Conservation (phyloP, 2,888 invertebrate genomes). For the Harpalus rubripes region DNA sequence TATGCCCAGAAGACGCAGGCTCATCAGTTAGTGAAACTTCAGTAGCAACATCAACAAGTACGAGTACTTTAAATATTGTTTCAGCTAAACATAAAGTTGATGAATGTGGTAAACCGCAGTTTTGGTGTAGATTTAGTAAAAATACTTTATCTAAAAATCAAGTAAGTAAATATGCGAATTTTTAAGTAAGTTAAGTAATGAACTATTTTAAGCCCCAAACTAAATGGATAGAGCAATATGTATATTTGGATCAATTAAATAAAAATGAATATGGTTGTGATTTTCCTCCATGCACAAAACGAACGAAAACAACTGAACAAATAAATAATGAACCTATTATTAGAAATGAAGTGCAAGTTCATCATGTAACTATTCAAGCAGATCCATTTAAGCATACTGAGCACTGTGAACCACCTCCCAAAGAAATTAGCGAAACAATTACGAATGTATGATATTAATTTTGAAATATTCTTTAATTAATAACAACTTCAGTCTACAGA, state of each 20-base stretch:
- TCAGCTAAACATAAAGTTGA: constrained; percentile 74
- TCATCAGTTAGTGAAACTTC: constrained; percentile 80
- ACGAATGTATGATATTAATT: constrained; percentile 15
- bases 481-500: constrained; percentile 68
- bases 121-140: constrained; percentile 76
- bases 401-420: background rate
- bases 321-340: constrained; percentile 75
- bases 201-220: constrained; percentile 65
- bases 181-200: background rate
- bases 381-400: background rate
- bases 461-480: constrained; percentile 11
- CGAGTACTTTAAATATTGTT: constrained; percentile 77
- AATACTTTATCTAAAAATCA: constrained; percentile 58
- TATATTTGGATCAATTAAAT: constrained; percentile 79
- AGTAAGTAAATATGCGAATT: background rate
- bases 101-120: constrained; percentile 73
- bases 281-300: background rate
- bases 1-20: constrained; percentile 76
- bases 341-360: constrained; percentile 77
- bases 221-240: constrained; percentile 80
- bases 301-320: constrained; percentile 67
- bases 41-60: constrained; percentile 78
- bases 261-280: constrained; percentile 13
- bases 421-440: constrained; percentile 39
- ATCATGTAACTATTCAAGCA: constrained; percentile 69